These are phyloP conservation scores for Sturnus vulgaris DNA, from an alignment of 2,113 vertebrate species.

Conservation along the genomic window DNA sequence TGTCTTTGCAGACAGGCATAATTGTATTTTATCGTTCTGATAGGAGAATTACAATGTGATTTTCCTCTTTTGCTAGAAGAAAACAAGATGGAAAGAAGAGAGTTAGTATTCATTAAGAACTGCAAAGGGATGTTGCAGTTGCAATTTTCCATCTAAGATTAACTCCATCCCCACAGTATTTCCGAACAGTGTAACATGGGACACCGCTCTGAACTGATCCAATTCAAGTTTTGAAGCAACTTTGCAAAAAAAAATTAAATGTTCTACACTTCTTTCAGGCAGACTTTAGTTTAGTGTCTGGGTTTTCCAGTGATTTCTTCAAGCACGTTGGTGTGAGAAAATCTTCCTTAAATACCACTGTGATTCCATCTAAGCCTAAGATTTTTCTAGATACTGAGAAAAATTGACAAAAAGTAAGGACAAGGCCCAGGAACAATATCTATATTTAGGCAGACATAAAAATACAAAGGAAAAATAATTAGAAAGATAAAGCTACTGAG, in stretches of 20 bases:
- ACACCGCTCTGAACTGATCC: neutral
- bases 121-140: neutral
- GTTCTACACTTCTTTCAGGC: neutral
- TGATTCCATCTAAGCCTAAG: neutral
- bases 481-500: neutral
- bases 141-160: neutral
- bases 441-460: neutral
- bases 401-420: neutral
- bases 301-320: neutral
- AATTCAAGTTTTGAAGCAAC: neutral
- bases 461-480: neutral
- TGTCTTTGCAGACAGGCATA: neutral
- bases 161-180: neutral
- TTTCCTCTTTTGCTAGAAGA: neutral
- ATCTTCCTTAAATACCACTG: neutral
- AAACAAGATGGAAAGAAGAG: neutral
- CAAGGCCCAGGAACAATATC: neutral
- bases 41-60: neutral
- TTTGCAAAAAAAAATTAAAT: neutral
- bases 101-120: neutral
- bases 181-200: neutral
- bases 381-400: neutral
- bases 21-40: neutral
- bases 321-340: neutral
- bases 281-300: neutral